Evolutionary conservation across 2,113 vertebrate species (phyloP), one percentile per base, ranked within the genome.

Genomic region (Motacilla tschutschensis): DNA sequence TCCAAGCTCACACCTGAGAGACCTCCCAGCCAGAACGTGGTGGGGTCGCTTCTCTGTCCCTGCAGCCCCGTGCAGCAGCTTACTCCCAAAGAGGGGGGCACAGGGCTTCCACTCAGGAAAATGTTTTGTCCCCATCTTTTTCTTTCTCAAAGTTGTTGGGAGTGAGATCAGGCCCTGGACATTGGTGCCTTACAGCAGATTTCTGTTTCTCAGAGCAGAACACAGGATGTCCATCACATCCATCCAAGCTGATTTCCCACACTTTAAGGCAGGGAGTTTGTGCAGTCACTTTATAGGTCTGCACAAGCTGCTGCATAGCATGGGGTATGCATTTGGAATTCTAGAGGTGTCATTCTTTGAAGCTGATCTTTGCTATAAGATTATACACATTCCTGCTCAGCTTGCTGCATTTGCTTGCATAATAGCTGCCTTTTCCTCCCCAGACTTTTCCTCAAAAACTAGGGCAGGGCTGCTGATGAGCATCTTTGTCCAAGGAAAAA

Each of bases 371-470:
- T 71, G 57, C 88, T 64, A 22, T 84, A 66, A 93, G 84, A 79
- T 88, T 74, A 91, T 63, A 88, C 78, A 79, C 72, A 47, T 69
- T 86, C 67, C 75, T 79, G 87, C 91, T 90, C n/a, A 40, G 81
- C 87, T 93, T 84, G 59, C 82, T 90, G 85, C 89, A 51, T 82
- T 87, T 88, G 51, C 87, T 92, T 90, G 84, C 63, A 76, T 88
- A 95, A 87, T 76, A 87, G 71, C 79, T 63, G 85, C 79, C 67
- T 94, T 79, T 87, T 91, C 28, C 79, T 90, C 82, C 79, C 53
- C 64, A 90, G 90, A 72, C 72, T 93, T 90, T 65, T 73, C 64
- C 76, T 93, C 73, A 87, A 87, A 87, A 95, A 87, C 76, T 92
- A 87, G 91, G 85, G 87, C 91, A 94, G 76, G 69, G 53, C 76